phyloP scores from a whole-genome alignment of 2,113 vertebrate genomes.

The Lontra canadensis region DNA sequence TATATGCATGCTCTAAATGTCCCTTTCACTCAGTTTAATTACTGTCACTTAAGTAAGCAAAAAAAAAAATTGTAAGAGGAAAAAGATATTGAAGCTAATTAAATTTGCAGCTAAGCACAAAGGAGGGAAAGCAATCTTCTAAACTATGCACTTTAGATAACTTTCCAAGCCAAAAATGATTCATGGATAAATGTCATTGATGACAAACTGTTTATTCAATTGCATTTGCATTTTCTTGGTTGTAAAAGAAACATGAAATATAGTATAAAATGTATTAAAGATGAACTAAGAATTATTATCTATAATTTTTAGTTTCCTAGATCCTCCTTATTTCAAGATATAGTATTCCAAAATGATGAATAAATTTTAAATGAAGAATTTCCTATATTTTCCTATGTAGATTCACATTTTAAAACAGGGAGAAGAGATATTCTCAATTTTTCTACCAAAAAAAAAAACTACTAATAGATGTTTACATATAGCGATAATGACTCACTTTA shows the following conservation, averaged over 20 bases:
- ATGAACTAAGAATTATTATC: neutral
- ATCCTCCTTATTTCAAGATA: neutral
- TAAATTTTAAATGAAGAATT: neutral
- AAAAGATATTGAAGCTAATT: neutral
- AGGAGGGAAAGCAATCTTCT: neutral
- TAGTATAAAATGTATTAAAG: neutral
- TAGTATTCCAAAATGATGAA: neutral
- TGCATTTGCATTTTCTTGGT: neutral
- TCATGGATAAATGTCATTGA: neutral
- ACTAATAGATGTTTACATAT: neutral
- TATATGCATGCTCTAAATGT: neutral
- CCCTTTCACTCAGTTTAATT: constrained; percentile 6
- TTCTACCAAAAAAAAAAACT: neutral
- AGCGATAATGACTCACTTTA: neutral
- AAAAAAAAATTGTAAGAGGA: neutral
- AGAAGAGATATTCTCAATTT: neutral
- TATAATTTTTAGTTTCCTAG: neutral
- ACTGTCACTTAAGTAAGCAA: neutral
- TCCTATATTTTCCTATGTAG: neutral
- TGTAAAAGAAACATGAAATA: neutral
- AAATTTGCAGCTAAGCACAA: neutral
- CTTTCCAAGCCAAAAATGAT: neutral
- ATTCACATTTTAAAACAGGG: neutral
- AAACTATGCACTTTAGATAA: neutral
- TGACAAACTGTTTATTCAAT: neutral